phyloP scores from a whole-genome alignment of 2,113 vertebrate genomes.

The Hystrix brachyura region DNA sequence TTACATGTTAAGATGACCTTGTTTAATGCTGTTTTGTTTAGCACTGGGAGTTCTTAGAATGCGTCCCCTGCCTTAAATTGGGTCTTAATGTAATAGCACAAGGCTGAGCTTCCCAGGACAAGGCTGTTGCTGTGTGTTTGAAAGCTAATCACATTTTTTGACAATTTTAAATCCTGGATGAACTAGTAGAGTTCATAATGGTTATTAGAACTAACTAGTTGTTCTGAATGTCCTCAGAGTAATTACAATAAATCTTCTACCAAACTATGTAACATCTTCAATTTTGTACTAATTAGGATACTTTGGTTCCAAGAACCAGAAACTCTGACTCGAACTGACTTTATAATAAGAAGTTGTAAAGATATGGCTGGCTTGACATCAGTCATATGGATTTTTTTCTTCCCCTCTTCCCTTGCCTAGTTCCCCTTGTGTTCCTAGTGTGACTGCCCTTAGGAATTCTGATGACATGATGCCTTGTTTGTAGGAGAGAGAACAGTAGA shows the following conservation, averaged over 20 bases:
- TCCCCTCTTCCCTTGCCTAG: neutral
- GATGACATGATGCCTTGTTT: neutral
- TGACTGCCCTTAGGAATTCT: neutral
- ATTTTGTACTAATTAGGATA: conserved; percentile 9
- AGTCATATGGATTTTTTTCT: neutral
- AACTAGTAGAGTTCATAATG: neutral
- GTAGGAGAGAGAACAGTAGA: neutral
- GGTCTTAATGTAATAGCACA: too few species aligned
- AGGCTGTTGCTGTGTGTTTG: neutral
- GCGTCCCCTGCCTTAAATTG: too few species aligned
- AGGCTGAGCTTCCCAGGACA: neutral
- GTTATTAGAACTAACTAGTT: neutral
- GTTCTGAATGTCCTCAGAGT: neutral
- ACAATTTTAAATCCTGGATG: neutral
- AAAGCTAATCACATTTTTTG: neutral
- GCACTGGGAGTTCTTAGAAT: too few species aligned
- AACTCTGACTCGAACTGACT: conserved; percentile 24
- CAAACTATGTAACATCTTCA: conserved; percentile 9
- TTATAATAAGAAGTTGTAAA: neutral
- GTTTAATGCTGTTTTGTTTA: too few species aligned
- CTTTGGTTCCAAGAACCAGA: neutral
- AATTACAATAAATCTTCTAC: neutral
- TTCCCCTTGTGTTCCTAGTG: neutral
- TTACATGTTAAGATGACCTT: too few species aligned
- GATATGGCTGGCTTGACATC: neutral